Evolutionary conservation across 2,888 invertebrate genomes (phyloP).

Genomic region (Melinopterus prodromus): DNA sequence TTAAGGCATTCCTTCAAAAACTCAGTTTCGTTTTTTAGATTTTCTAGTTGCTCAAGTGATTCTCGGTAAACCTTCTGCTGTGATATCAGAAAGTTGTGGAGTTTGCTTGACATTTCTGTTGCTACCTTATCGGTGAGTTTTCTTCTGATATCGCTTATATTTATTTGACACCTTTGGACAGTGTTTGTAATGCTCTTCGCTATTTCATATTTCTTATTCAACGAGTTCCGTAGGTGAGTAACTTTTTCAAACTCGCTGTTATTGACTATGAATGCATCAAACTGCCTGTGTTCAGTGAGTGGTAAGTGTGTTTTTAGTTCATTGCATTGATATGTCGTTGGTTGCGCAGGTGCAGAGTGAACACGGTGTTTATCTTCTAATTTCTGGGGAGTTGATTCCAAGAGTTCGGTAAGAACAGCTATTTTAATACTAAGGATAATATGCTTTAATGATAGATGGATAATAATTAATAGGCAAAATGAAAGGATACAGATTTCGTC

Average conservation of each 20-base stretch:
- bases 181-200: constrained; percentile 49
- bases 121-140: constrained; percentile 41
- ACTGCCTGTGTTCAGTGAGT: neutral
- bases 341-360: neutral
- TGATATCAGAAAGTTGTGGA: constrained; percentile 46
- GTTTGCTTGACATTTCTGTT: constrained; percentile 36
- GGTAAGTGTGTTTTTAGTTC: constrained; percentile 9
- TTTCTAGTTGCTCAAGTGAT: constrained; percentile 49
- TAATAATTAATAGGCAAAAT: neutral
- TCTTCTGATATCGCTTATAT: constrained; percentile 49
- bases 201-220: constrained; percentile 47
- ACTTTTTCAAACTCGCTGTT: constrained; percentile 10
- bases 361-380: neutral
- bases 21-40: constrained; percentile 51
- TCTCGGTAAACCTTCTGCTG: constrained; percentile 53
- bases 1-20: constrained; percentile 51
- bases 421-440: neutral
- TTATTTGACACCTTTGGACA: constrained; percentile 52
- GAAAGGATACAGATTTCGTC: constrained; percentile 56
- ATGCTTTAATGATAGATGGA: neutral
- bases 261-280: constrained; percentile 12
- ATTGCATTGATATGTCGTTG: neutral
- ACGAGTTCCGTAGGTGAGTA: constrained; percentile 20
- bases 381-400: neutral
- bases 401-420: neutral